These are phyloP conservation scores for Scolopax rusticola DNA, from an alignment of 2,797 vertebrate species.

Conservation along the genomic window DNA sequence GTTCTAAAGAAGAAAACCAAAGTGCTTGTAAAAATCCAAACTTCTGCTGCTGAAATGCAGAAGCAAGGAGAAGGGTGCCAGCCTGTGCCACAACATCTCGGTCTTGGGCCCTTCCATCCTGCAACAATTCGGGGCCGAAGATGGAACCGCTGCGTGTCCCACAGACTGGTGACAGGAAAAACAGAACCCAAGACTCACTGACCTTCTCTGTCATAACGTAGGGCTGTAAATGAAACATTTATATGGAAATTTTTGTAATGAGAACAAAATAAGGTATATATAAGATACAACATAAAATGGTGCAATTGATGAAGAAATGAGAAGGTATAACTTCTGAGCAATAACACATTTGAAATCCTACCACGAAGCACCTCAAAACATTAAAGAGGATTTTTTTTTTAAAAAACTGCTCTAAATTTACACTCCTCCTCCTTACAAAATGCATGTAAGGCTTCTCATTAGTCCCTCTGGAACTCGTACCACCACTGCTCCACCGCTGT, in stretches of 20 bases:
- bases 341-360: background rate
- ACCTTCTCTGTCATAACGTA: background rate
- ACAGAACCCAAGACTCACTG: background rate
- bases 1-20: background rate
- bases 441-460: fast-evolving
- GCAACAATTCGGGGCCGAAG: fast-evolving
- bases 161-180: background rate
- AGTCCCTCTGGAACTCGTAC: background rate
- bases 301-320: background rate
- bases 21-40: background rate
- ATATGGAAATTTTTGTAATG: background rate
- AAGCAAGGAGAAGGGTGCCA: background rate
- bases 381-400: background rate
- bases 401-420: background rate
- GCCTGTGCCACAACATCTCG: fast-evolving
- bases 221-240: background rate
- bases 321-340: background rate
- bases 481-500: background rate
- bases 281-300: background rate
- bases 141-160: fast-evolving
- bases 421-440: background rate
- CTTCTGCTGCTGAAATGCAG: background rate
- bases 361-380: background rate
- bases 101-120: background rate
- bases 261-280: background rate